Evolutionary conservation across 2,113 vertebrate genomes (phyloP), one percentile per base, ranked within the genome.

Genomic region (Tonatia bakeri): DNA sequence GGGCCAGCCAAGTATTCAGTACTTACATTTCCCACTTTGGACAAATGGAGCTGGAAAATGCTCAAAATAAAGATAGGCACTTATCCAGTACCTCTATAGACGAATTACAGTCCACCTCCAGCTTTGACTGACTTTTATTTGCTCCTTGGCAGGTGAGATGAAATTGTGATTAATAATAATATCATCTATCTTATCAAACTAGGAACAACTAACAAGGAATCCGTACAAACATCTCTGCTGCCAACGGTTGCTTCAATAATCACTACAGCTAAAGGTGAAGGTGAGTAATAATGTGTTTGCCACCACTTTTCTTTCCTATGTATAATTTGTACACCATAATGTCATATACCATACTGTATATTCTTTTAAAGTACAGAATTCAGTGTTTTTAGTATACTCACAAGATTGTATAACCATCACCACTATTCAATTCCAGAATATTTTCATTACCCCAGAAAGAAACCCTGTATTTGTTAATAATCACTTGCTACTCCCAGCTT

Each of bases 111-210:
- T 33, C 79, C 28, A 96, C 7, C n/a, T 94, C 72, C 87, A 81
- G 92, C 47, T 77, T 87, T 93, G 77, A 92, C 90, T 96, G 83
- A 93, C 19, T 97, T 56, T 80, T 61, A 73, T 81, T 89, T 91
- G 92, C 95, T 89, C 38, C 45, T 97, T 97, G 91, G 92, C 87
- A 97, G 94, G 91, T 0, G 0, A 91, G 85, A 95, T 87, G 65
- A 95, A 92, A 95, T 65, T 40, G 17, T 95, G 19, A 64, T 97
- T 97, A 97, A 94, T 93, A 96, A 96, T 76, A 64, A 90, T 86
- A 83, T 95, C 69, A 91, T 98, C 96, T 98, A 45, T 98, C 91
- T 96, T 96, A 96, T 98, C 97, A 97, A 98, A 97, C 85, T 97
- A 98, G 95, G 97, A 97, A 93, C 70, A 77, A 33, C 36, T 22